phyloP scores from a whole-genome alignment of 2,113 vertebrate genomes.

The Pitta sordida region DNA sequence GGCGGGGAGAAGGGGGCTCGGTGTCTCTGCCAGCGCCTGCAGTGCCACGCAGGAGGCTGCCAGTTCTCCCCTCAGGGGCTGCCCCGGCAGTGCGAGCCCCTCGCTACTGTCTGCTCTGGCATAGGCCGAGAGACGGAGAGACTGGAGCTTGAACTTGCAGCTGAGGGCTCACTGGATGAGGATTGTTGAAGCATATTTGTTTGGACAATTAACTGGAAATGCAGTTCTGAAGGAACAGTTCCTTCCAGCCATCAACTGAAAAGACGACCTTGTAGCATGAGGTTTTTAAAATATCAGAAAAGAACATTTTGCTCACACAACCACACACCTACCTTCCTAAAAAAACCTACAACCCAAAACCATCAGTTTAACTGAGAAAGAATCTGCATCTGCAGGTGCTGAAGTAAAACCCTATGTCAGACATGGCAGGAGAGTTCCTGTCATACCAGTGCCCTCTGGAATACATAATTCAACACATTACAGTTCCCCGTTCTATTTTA shows the following conservation, averaged over 20 bases:
- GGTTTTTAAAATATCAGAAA: not conserved
- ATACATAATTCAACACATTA: accelerated
- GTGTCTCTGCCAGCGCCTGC: not conserved
- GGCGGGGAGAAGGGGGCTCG: too few species aligned
- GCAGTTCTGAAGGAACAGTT: not conserved
- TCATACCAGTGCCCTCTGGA: not conserved
- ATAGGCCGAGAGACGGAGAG: not conserved
- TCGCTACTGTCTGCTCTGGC: accelerated
- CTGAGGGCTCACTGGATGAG: accelerated
- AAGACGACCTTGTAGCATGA: not conserved
- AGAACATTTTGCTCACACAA: not conserved
- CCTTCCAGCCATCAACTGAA: not conserved
- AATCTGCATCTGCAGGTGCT: not conserved
- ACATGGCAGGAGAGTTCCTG: not conserved
- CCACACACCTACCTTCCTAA: accelerated
- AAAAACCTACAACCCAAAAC: not conserved
- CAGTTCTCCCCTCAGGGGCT: too few species aligned
- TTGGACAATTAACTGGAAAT: not conserved
- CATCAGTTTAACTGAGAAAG: not conserved
- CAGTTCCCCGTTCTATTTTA: not conserved
- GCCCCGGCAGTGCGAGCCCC: not conserved
- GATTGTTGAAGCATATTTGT: not conserved
- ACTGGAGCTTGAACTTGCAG: accelerated
- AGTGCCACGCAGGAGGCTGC: not conserved
- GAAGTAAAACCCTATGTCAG: not conserved